Conservation (phyloP, 2,888 invertebrate species). For the Polyommatus icarus region DNA sequence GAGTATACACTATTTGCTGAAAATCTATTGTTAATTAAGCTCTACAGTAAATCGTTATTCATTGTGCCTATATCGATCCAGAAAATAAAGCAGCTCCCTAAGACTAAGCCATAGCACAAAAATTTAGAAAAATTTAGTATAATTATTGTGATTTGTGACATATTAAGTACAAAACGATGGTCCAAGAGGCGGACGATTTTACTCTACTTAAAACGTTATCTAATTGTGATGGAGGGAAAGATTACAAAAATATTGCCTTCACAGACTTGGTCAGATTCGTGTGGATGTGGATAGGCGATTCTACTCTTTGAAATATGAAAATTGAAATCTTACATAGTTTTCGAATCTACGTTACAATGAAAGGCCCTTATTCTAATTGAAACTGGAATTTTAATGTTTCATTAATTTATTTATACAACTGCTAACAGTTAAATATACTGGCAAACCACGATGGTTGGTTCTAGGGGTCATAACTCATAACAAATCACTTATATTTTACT, state of each 20-base stretch:
- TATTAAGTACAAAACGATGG: slow-evolving; percentile 14
- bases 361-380: neutral
- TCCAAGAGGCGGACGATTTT: slow-evolving; percentile 12
- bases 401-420: neutral
- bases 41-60: neutral
- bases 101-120: neutral
- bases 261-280: neutral
- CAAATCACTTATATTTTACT: neutral
- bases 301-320: neutral
- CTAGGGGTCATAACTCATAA: neutral
- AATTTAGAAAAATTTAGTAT: neutral
- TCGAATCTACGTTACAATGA: neutral
- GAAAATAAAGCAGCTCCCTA: neutral
- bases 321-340: neutral
- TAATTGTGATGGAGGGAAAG: slow-evolving; percentile 16
- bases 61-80: neutral
- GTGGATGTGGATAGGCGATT: neutral
- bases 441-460: neutral
- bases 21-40: neutral
- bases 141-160: neutral
- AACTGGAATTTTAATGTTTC: slow-evolving; percentile 6
- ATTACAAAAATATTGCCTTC: neutral
- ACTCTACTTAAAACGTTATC: neutral
- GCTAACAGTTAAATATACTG: neutral
- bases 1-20: neutral